Percentiles rank a stretch among this genome's conserved stretches.
phyloP scores from a whole-genome alignment of 2,797 vertebrate species.

The Buphagus erythrorhynchus region DNA sequence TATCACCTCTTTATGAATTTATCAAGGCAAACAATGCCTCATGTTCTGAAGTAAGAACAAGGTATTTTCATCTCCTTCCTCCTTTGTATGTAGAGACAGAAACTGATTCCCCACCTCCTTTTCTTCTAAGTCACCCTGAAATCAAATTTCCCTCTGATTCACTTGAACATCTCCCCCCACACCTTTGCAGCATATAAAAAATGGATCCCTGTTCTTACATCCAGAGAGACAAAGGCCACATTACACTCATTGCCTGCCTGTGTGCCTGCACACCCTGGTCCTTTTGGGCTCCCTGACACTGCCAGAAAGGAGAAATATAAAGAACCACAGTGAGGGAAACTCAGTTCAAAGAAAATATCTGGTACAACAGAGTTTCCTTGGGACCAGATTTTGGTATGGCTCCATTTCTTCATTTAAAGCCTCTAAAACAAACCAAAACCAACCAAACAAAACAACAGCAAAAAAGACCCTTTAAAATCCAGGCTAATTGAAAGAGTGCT shows the following conservation, averaged over 20 bases:
- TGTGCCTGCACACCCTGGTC: background rate
- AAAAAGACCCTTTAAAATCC: background rate
- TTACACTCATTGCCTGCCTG: background rate
- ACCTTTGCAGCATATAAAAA: background rate
- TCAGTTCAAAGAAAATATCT: background rate
- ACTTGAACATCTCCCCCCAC: background rate
- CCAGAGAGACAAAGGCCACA: background rate
- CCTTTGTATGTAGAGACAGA: background rate
- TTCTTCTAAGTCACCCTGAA: background rate
- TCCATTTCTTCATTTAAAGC: background rate
- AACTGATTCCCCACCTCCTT: background rate
- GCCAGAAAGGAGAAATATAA: background rate
- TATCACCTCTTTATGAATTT: background rate
- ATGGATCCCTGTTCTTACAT: background rate
- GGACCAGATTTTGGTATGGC: background rate
- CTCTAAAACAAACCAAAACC: background rate
- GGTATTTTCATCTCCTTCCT: background rate
- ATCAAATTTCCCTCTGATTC: background rate
- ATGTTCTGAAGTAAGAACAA: background rate
- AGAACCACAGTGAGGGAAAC: background rate
- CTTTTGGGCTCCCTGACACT: background rate
- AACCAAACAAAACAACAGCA: background rate
- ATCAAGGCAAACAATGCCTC: background rate
- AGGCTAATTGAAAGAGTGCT: constrained; percentile 35
- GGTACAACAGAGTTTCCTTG: background rate